Conservation (phyloP, 2,797 vertebrate genomes). For the Typhlichthys eigenmanni region DNA sequence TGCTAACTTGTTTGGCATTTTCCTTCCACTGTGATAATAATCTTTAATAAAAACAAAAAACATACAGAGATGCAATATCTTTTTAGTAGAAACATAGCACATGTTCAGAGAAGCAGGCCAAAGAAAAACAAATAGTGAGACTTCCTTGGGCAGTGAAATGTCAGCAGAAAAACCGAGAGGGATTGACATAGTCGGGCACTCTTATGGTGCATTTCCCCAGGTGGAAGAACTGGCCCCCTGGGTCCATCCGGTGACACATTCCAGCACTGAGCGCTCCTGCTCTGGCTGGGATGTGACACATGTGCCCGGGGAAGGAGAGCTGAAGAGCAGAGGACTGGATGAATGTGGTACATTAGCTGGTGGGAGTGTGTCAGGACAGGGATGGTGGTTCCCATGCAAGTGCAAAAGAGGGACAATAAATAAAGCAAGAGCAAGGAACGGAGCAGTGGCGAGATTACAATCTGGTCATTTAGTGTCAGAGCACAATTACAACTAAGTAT, state of each 20-base stretch:
- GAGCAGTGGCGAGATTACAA: too few species aligned
- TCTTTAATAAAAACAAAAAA: neutral
- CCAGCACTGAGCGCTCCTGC: slow-evolving; percentile 46
- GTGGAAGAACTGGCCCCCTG: slow-evolving; percentile 21
- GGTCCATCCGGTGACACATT: slow-evolving; percentile 39
- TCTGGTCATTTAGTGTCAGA: too few species aligned
- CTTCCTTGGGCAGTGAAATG: slow-evolving; percentile 4
- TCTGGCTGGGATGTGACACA: slow-evolving; percentile 33
- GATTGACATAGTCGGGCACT: slow-evolving; percentile 39
- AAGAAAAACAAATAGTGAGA: slow-evolving; percentile 2
- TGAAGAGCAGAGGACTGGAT: slow-evolving; percentile 16
- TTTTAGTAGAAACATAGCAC: neutral
- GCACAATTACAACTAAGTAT: too few species aligned
- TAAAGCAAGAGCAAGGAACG: too few species aligned
- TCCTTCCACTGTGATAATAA: neutral
- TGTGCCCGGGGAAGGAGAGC: neutral
- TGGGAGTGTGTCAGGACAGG: slow-evolving; percentile 1
- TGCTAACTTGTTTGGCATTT: too few species aligned
- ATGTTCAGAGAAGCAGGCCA: too few species aligned
- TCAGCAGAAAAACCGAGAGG: slow-evolving; percentile 11
- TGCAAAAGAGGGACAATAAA: slow-evolving; percentile 33
- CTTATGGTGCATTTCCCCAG: slow-evolving; percentile 41
- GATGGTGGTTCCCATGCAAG: slow-evolving; percentile 45
- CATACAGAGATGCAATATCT: neutral
- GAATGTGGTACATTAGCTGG: slow-evolving; percentile 12